phyloP scores from a whole-genome alignment of 2,888 invertebrate species.

The Zhuqinia jingwanae region DNA sequence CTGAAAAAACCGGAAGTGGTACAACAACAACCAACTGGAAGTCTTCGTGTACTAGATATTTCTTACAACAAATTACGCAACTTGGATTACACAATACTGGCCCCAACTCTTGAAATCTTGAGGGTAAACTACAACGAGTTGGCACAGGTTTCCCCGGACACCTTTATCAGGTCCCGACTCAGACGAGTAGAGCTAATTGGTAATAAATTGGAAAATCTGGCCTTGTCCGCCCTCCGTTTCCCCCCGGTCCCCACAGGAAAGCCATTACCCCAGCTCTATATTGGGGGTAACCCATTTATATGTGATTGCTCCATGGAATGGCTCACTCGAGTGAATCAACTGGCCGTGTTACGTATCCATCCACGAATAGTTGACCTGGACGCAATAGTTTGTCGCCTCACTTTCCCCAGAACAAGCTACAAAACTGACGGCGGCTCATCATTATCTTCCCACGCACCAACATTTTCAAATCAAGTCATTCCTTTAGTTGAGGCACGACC shows the following conservation, averaged over 20 bases:
- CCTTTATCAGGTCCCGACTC: conserved; percentile 90
- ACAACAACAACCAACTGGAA: conserved; percentile 84
- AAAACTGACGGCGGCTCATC: neutral
- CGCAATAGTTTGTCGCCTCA: conserved; percentile 92
- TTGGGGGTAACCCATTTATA: conserved; percentile 95
- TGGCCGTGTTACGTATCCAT: conserved; percentile 90
- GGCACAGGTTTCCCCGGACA: conserved; percentile 90
- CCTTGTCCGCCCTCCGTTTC: conserved; percentile 89
- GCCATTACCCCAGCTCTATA: conserved; percentile 93
- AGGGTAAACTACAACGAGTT: conserved; percentile 95
- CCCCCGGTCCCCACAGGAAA: conserved; percentile 87
- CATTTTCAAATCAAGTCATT: conserved; percentile 62
- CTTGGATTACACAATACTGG: conserved; percentile 91
- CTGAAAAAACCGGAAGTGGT: conserved; percentile 86
- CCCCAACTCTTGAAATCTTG: conserved; percentile 91
- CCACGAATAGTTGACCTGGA: conserved; percentile 94
- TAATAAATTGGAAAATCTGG: conserved; percentile 93
- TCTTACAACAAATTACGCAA: conserved; percentile 94
- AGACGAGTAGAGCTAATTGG: conserved; percentile 95
- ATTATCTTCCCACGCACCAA: neutral
- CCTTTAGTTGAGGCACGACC: conserved; percentile 87
- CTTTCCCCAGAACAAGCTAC: conserved; percentile 85
- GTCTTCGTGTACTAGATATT: conserved; percentile 88
- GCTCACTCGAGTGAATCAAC: conserved; percentile 93
- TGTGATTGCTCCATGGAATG: conserved; percentile 98